phyloP scores from a whole-genome alignment of 2,888 invertebrate species.

The Erynnis tages region DNA sequence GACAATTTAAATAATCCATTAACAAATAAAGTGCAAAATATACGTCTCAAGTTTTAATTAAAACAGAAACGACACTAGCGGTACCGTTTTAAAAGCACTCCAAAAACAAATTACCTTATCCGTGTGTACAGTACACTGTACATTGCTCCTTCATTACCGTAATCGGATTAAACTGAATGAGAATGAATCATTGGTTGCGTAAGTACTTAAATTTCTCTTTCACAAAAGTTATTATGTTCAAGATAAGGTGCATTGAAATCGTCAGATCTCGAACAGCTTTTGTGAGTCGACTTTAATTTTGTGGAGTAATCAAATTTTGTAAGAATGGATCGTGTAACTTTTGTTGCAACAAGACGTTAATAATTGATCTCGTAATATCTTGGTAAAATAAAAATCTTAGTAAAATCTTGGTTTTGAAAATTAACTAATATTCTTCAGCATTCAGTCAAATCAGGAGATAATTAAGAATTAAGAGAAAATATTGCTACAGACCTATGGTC shows the following conservation, averaged over 20 bases:
- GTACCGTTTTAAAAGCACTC: conserved; percentile 9
- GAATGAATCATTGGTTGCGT: conserved; percentile 22
- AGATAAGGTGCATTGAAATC: conserved; percentile 22
- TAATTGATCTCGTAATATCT: no score
- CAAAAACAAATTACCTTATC: conserved; percentile 25
- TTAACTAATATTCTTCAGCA: no score
- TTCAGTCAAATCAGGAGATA: no score
- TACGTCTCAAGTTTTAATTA: not conserved
- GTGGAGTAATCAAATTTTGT: conserved; percentile 9
- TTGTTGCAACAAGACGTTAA: not conserved
- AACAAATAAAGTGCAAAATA: no score
- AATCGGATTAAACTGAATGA: conserved; percentile 21
- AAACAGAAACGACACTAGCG: conserved; percentile 5
- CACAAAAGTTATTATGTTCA: conserved; percentile 22
- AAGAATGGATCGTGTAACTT: not conserved
- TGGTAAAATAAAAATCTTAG: no score
- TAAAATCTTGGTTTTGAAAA: no score
- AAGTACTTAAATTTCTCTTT: conserved; percentile 27
- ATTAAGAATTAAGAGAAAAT: no score
- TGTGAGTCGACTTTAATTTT: conserved; percentile 12
- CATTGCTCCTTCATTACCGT: conserved; percentile 7
- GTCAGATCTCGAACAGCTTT: conserved; percentile 12
- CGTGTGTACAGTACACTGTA: not conserved
- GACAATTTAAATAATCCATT: no score
- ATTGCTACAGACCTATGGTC: no score